phyloP scores from a whole-genome alignment of 2,113 vertebrate genomes.

The Podilymbus podiceps region DNA sequence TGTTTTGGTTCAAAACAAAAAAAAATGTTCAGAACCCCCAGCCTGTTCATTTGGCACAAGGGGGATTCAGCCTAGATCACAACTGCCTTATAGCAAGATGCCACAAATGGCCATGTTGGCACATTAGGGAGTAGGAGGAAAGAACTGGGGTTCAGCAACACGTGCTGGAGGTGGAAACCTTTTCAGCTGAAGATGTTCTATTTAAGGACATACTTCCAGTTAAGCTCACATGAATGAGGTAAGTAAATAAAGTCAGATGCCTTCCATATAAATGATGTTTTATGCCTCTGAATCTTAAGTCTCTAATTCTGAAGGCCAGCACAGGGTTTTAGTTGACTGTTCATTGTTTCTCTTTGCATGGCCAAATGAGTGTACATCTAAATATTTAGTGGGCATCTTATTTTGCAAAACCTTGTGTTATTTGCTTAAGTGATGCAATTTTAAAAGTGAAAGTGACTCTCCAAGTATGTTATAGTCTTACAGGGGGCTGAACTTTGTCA shows the following conservation, averaged over 20 bases:
- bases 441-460: background rate
- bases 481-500: background rate
- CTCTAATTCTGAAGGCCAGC: background rate
- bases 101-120: background rate
- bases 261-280: background rate
- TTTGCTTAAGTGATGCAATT: background rate
- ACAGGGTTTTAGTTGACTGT: background rate
- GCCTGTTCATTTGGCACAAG: accelerated
- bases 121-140: background rate
- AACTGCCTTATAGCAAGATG: background rate
- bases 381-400: background rate
- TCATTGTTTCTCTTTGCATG: background rate
- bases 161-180: background rate
- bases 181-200: background rate
- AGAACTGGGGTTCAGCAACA: background rate
- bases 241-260: background rate
- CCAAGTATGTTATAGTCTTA: background rate
- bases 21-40: background rate
- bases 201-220: background rate
- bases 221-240: background rate
- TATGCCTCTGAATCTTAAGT: background rate
- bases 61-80: background rate
- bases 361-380: background rate
- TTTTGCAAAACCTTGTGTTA: background rate
- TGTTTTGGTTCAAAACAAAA: background rate